These are phyloP conservation scores for Poeciliopsis turneri DNA, from an alignment of 2,797 vertebrate species.

Conservation along the genomic window DNA sequence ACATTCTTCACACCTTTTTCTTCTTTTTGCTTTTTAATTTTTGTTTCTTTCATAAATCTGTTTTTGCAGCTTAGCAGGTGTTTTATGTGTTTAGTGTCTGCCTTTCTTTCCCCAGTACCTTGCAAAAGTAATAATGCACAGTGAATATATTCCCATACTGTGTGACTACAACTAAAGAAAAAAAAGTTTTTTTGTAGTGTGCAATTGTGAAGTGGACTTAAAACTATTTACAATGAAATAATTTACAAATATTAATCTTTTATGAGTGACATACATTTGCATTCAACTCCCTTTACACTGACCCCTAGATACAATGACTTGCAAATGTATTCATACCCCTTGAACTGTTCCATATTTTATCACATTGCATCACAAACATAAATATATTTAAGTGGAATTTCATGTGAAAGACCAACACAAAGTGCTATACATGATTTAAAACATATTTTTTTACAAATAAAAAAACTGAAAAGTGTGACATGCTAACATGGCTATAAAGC, in stretches of 20 bases:
- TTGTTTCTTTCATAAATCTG: not conserved
- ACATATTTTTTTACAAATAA: no score
- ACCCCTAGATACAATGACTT: not conserved
- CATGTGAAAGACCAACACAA: no score
- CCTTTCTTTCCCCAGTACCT: not conserved
- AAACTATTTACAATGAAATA: not conserved
- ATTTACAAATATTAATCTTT: not conserved
- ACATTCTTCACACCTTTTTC: constrained; percentile 24
- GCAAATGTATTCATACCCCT: no score
- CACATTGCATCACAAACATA: no score
- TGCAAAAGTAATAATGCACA: not conserved
- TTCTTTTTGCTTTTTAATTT: not conserved
- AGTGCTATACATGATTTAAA: not conserved
- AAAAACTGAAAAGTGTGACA: not conserved
- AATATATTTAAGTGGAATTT: no score
- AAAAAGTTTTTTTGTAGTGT: not conserved
- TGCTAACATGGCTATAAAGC: not conserved
- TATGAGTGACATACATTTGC: not conserved
- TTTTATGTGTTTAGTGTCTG: not conserved
- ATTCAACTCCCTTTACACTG: not conserved
- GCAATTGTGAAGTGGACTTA: not conserved
- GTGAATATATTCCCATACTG: not conserved
- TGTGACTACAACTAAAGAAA: not conserved
- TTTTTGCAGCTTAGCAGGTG: not conserved
- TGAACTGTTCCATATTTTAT: no score